A percentile compares a stretch with the other conserved stretches of the same genome.
These are phyloP conservation scores for Chlorodrepanis virens DNA, from an alignment of 2,113 vertebrate genomes.

Conservation along the genomic window DNA sequence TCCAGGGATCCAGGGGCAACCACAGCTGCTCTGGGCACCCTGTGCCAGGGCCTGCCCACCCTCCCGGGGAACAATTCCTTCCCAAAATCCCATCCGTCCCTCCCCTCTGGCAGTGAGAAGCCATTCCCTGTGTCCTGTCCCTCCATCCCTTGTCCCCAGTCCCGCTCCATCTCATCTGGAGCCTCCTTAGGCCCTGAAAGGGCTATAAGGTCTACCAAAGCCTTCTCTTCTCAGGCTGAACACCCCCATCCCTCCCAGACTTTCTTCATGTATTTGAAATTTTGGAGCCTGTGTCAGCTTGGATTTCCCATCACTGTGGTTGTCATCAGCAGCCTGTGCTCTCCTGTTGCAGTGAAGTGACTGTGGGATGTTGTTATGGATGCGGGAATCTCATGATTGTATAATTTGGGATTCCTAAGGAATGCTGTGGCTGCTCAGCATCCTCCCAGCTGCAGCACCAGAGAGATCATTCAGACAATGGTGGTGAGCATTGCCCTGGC, in stretches of 20 bases:
- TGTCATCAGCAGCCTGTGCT: not conserved
- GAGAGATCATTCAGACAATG: not conserved
- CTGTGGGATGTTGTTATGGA: not conserved
- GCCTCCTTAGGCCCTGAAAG: not conserved
- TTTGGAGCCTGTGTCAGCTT: not conserved
- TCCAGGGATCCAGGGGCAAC: not conserved
- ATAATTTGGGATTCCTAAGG: not conserved
- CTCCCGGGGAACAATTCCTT: not conserved
- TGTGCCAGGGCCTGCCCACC: not conserved
- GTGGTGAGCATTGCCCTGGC: not conserved
- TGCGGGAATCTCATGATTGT: not conserved
- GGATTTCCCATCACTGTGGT: not conserved
- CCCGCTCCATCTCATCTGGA: not conserved
- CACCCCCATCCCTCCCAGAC: not conserved
- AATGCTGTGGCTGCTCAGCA: not conserved
- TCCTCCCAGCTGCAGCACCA: accelerated
- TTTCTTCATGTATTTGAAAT: not conserved
- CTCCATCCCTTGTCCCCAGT: not conserved
- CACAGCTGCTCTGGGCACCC: not conserved
- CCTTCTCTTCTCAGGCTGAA: not conserved
- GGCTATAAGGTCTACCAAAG: not conserved
- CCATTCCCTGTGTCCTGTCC: not conserved
- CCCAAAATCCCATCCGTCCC: accelerated
- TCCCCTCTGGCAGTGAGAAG: not conserved
- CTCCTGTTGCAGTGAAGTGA: not conserved